Conservation (phyloP, 2,113 vertebrate genomes). For the Etheostoma cragini region DNA sequence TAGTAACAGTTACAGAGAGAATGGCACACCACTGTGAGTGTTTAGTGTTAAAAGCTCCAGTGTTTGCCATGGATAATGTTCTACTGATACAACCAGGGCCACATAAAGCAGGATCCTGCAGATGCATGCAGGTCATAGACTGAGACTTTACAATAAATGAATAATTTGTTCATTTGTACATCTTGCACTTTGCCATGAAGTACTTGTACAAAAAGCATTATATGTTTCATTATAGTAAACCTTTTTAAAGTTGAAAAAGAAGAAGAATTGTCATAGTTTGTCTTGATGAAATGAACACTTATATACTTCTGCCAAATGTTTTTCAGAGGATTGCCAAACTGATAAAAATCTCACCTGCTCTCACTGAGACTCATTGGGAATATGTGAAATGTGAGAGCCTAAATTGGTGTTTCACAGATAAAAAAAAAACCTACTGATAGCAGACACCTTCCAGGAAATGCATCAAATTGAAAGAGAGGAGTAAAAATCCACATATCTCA, state of each 20-base stretch:
- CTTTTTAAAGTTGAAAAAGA: background rate
- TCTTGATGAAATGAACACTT: background rate
- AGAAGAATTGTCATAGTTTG: background rate
- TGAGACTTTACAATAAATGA: background rate
- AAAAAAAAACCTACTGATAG: background rate
- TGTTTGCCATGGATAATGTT: background rate
- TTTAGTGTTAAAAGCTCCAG: too few species aligned
- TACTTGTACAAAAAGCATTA: background rate
- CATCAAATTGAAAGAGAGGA: slow-evolving; percentile 14
- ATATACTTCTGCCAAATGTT: background rate
- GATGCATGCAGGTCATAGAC: background rate
- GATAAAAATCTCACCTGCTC: background rate
- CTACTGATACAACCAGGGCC: background rate
- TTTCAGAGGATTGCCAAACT: background rate
- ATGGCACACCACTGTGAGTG: too few species aligned
- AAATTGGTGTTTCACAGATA: slow-evolving; percentile 22
- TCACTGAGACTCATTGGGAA: background rate
- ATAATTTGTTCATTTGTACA: background rate
- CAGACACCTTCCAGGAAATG: slow-evolving; percentile 9
- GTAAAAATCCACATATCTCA: slow-evolving; percentile 33
- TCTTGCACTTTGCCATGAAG: background rate
- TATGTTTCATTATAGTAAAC: background rate
- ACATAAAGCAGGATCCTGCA: background rate
- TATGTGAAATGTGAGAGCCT: background rate
- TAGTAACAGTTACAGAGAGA: too few species aligned